Conservation (phyloP, 2,888 invertebrate genomes). For the Tortricodes alternella region DNA sequence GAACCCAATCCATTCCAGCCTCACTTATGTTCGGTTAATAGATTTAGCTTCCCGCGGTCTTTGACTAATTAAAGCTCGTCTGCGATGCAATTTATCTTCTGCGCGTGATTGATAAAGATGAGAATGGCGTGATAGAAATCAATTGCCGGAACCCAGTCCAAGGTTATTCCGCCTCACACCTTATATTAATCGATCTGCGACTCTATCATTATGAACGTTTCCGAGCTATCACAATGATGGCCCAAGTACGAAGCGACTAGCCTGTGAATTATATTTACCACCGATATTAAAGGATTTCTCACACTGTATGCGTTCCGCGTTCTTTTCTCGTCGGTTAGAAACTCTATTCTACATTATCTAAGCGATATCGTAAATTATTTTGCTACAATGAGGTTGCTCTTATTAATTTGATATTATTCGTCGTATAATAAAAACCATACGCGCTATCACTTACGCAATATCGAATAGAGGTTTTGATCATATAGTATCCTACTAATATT, state of each 20-base stretch:
- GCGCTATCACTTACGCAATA: too few relatives aligned
- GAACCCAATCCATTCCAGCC: constrained; percentile 2
- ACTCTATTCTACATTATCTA: too few relatives aligned
- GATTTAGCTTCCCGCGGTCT: constrained; percentile 1
- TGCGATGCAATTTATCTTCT: constrained; percentile 27
- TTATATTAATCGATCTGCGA: constrained; percentile 54
- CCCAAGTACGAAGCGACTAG: background rate
- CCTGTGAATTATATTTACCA: background rate
- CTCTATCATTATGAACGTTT: constrained; percentile 15
- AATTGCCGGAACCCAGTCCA: constrained; percentile 44
- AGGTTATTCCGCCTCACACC: constrained; percentile 47
- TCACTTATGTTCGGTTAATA: constrained; percentile 11
- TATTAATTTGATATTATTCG: too few relatives aligned
- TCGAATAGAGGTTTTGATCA: too few relatives aligned
- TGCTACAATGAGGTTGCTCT: too few relatives aligned
- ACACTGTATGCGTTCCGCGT: background rate
- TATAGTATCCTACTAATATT: too few relatives aligned
- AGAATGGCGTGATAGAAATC: constrained; percentile 45
- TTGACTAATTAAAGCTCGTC: constrained; percentile 27
- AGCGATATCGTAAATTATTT: too few relatives aligned
- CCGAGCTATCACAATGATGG: background rate
- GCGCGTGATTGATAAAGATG: constrained; percentile 41
- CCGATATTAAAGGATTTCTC: too few relatives aligned
- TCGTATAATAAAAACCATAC: too few relatives aligned
- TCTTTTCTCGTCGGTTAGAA: too few relatives aligned